Base-by-base conservation (phyloP, 2,797 vertebrate genomes). In the Peromyscus eremicus region DNA sequence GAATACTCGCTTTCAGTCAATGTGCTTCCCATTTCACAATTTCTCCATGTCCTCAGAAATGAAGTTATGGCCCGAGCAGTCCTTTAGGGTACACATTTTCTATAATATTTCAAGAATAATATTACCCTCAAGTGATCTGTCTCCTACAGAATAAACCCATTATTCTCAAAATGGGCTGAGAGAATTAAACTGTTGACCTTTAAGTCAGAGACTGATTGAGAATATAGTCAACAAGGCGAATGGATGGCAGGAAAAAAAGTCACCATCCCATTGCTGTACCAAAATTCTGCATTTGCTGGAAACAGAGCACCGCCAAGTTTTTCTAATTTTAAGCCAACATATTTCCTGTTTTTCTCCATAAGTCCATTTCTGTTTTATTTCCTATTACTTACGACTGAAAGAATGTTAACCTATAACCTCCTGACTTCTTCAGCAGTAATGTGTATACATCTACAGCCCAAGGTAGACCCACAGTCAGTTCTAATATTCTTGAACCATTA, bases 321-420 rank as follows among this genome's bases (percentile, higher is more conserved):
- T 55, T 91, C 64, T 73, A 76, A 68, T 96, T 81, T 82, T 52
- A 68, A 68, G 81, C 49, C 68, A 62, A 68, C 73, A 68, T 25
- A 66, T 84, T 73, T 66, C 57, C 46, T 17, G 57, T 37, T 64
- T 81, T 85, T 66, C 55, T 32, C 46, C 10, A 37, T 40, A 81
- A 91, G 82, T 52, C 12, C 16, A 40, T 40, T 82, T 87, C 14
- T 40, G 27, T 68, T 82, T 34, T 16, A 43, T 82, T 87, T 94
- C 49, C 60, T 89, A 40, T 83, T 89, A 82, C 37, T 73, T 85
- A 91, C 27, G 73, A 76, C 29, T 75, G 57, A 64, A 93, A 86
- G 16, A 52, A 68, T 86, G 60, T 71, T 94, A 76, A 94, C 66
- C 52, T 94, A 66, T 46, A 87, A 75, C 32, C 27, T 60, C 75